Conservation (phyloP, 2,888 invertebrate genomes). For the Eilema caniola region DNA sequence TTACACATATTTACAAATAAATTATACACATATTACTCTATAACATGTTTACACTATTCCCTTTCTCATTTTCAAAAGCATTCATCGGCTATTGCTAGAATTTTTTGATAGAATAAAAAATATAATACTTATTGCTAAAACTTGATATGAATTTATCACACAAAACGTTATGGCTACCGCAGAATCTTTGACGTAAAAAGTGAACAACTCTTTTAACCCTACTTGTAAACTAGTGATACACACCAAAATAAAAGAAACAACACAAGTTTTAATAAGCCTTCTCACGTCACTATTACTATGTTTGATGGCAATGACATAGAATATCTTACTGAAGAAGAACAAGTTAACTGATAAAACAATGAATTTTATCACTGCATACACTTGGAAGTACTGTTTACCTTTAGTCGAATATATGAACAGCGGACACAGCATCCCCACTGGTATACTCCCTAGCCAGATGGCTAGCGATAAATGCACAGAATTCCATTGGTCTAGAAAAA, state of each 20-base stretch:
- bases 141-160: slow-evolving; percentile 32
- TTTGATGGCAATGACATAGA: slow-evolving; percentile 49
- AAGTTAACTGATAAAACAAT: slow-evolving; percentile 55
- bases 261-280: slow-evolving; percentile 24
- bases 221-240: slow-evolving; percentile 33
- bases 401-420: neutral
- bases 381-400: neutral
- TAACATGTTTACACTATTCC: neutral
- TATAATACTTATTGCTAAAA: slow-evolving; percentile 30
- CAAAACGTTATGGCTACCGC: slow-evolving; percentile 17
- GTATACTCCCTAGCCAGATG: slow-evolving; percentile 22
- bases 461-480: slow-evolving; percentile 10
- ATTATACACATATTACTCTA: neutral
- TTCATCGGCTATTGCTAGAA: slow-evolving; percentile 2
- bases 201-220: slow-evolving; percentile 21
- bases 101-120: slow-evolving; percentile 28
- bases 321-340: slow-evolving; percentile 58
- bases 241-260: slow-evolving; percentile 27
- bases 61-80: neutral
- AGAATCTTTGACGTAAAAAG: slow-evolving; percentile 12
- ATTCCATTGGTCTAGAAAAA: slow-evolving; percentile 15
- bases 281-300: slow-evolving; percentile 30
- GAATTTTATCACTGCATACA: slow-evolving; percentile 56
- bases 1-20: slow-evolving; percentile 4
- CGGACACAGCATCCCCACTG: slow-evolving; percentile 16